Evolutionary conservation across 1,140 invertebrate genomes (phyloP), one percentile per base, ranked within the genome.

Genomic region (Andrena cerasifolii): DNA sequence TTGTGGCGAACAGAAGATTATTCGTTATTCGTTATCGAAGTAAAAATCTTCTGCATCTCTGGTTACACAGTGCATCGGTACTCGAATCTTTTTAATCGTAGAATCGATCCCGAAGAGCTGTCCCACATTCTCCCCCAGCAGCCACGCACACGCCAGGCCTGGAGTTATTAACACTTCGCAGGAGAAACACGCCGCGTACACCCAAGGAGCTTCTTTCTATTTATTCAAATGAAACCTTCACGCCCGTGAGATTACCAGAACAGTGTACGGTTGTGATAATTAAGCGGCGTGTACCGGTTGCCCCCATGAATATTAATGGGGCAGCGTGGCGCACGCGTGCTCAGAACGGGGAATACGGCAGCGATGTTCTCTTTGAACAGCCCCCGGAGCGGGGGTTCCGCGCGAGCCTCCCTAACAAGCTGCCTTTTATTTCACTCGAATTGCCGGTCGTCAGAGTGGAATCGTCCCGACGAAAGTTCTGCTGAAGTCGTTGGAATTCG

Each of bases 291-390:
- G 26, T 45, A 28, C 36, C 36, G 26, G 14, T 36, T 12, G 21
- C n/a, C n/a, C 61, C 61, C 56, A 72, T 61, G 68, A 72, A 72
- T 72, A 47, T 72, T 72, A 72, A 72, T 28, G 33, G 18, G 51
- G 21, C n/a, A 36, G 5, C 12, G 3, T 2, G n/a, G 36, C 10
- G 24, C 10, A 31, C 36, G 68, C 40, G 14, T 45, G 40, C 40
- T 10, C 18, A n/a, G 26, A 14, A 7, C 6, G 6, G 40, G 36
- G 26, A 21, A 45, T 14, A 18, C 18, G 36, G 7, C 2, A 2
- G n/a, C 28, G 21, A 21, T 56, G 28, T 28, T n/a, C n/a, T 40
- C 51, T 28, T 56, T n/a, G 66, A 56, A 18, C 56, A 6, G 18
- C n/a, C n/a, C n/a, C 66, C 21, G 5, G n/a, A 40, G 40, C 43